Base-by-base conservation (phyloP, 2,113 vertebrate genomes). In the Brachirus orientalis region DNA sequence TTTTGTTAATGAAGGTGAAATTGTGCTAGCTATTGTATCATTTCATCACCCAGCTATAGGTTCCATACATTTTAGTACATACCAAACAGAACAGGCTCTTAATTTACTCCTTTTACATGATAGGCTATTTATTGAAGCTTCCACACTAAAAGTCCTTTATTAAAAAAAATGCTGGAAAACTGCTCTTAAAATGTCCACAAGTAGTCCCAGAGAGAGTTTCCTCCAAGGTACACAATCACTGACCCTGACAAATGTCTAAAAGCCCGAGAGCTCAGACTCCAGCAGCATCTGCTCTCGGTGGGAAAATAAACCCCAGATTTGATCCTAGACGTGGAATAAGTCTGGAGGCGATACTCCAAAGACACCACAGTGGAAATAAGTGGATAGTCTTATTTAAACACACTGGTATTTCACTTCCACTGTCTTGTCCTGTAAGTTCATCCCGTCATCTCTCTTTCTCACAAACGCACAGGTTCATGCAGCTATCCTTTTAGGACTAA, bases 251-350 rank as follows among this genome's bases (percentile, higher is more conserved):
- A 81, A 89, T 82, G 72, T 83, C 59, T 82, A 60, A 18, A 45
- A 51, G 63, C 67, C 74, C 68, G 68, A 68, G 58, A 71, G 65
- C 76, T 73, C 71, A 63, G 66, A 66, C 69, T 58, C 41, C 7
- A 2, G 8, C 51, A 28, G 66, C 59, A 46, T 84, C 75, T 75
- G 61, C 59, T 78, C 41, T 58, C 2, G 55, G 72, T 83, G 86
- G 71, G 77, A 79, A 71, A 71, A 63, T 33, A 50, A 70, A 46
- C 57, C 76, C 13, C 74, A 74, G 43, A 79, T 78, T 69, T 71
- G 65, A 65, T 75, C 35, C 54, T 79, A 75, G 52, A 28, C 73
- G 78, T 80, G 74, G 85, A 87, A 87, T 69, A 84, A 90, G 65
- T 77, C 88, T 81, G 22, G 66, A 82, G 84, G 87, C 79, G 18